Conservation (phyloP, 2,888 invertebrate genomes). For the Tipula unca region DNA sequence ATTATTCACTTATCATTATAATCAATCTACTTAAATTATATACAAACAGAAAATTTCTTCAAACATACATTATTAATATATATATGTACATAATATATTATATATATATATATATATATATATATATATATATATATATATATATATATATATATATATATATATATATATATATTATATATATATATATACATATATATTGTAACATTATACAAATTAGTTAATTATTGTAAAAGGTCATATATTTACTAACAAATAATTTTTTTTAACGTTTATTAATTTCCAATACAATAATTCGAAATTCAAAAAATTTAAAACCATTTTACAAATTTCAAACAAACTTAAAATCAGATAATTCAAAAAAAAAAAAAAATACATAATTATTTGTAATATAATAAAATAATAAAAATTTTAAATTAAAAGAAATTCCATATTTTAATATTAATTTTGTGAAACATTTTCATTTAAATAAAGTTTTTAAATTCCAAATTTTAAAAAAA, state of each 20-base stretch:
- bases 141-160: background rate
- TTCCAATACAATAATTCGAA: background rate
- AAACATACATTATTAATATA: background rate
- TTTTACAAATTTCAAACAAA: background rate
- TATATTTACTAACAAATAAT: background rate
- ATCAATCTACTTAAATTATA: slow-evolving; percentile 14
- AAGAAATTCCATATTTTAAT: background rate
- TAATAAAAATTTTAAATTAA: background rate
- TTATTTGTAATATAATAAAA: background rate
- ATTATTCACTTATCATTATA: slow-evolving; percentile 8
- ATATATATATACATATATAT: background rate
- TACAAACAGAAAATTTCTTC: background rate
- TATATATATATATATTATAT: background rate
- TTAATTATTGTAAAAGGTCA: background rate
- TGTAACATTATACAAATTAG: background rate
- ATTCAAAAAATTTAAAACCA: background rate
- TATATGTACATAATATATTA: background rate
- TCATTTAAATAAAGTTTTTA: background rate
- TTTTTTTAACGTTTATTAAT: background rate
- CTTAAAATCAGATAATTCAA: background rate
- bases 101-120: background rate
- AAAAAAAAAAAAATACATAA: background rate
- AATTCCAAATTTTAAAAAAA: slow-evolving; percentile 1
- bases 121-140: background rate
- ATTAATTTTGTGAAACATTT: background rate